A percentile compares a stretch with the other conserved stretches of the same genome.
Conservation (phyloP, 2,113 vertebrate genomes). For the Dipodomys stephensi region DNA sequence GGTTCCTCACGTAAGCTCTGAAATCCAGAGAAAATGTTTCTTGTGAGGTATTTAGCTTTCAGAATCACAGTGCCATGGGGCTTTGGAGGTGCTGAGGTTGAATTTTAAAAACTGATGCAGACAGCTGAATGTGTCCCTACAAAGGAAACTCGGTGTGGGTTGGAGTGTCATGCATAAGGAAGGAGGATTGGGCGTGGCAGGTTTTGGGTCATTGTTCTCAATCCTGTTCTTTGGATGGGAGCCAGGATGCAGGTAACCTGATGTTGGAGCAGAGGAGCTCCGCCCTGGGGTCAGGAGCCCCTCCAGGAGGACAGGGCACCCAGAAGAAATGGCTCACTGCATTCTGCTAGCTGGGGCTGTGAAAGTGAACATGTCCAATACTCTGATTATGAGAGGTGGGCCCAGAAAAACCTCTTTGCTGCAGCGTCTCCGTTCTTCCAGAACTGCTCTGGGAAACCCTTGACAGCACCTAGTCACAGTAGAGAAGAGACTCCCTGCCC, state of each 20-base stretch:
- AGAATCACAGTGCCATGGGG: background rate
- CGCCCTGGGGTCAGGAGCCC: no score
- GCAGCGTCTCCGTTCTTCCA: background rate
- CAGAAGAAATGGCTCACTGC: background rate
- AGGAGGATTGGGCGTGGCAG: background rate
- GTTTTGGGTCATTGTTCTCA: conserved; percentile 2
- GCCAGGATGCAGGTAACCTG: background rate
- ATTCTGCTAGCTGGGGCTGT: background rate
- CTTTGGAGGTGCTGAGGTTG: background rate
- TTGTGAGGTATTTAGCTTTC: conserved; percentile 22
- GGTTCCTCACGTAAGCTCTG: conserved; percentile 17
- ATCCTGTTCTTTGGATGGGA: conserved; percentile 24
- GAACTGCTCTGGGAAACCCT: background rate
- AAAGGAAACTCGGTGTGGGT: background rate
- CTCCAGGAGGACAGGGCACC: background rate
- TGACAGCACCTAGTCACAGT: background rate
- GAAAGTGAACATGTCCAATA: background rate
- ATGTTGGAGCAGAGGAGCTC: background rate
- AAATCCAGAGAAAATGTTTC: conserved; percentile 40
- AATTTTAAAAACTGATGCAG: background rate
- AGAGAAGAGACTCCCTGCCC: no score
- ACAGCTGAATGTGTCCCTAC: background rate
- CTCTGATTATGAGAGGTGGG: background rate
- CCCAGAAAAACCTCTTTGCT: background rate
- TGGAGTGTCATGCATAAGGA: background rate